Conservation (phyloP, 53 echinoderm and acorn worm genomes). For the Zoroaster sp. region DNA sequence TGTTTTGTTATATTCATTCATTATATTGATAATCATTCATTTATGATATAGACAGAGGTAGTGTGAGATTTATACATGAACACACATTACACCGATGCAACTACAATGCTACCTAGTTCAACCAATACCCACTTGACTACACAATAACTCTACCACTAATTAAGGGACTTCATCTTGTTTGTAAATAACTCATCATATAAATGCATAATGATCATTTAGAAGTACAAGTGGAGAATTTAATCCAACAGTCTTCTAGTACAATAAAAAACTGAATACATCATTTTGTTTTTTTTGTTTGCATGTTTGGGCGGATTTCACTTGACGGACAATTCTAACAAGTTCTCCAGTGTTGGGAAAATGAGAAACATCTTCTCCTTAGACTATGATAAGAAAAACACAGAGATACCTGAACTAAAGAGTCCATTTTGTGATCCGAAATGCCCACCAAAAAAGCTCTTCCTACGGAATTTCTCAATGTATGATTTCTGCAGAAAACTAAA, state of each 20-base stretch:
- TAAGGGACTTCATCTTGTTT: neutral
- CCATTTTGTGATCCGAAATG: neutral
- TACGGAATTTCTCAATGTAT: neutral
- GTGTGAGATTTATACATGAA: conserved; percentile 47
- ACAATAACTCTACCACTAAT: neutral
- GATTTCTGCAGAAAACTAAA: neutral
- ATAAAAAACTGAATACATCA: conserved; percentile 3
- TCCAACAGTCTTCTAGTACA: neutral
- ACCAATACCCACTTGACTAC: neutral
- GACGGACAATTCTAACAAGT: neutral
- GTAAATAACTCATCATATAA: neutral
- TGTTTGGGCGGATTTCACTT: neutral
- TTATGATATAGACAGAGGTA: conserved; percentile 58
- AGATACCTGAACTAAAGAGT: neutral
- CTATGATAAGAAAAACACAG: neutral
- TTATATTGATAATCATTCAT: conserved; percentile 35
- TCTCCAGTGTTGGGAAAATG: neutral
- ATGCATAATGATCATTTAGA: neutral
- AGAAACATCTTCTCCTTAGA: too few species aligned
- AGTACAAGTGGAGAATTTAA: neutral
- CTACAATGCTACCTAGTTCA: neutral
- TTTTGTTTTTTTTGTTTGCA: neutral
- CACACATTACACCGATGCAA: conserved; percentile 32
- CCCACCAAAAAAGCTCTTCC: neutral
- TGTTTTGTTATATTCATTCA: conserved; percentile 36